Conservation (phyloP, 2,113 vertebrate species). For the Sarotherodon lohbergeri region DNA sequence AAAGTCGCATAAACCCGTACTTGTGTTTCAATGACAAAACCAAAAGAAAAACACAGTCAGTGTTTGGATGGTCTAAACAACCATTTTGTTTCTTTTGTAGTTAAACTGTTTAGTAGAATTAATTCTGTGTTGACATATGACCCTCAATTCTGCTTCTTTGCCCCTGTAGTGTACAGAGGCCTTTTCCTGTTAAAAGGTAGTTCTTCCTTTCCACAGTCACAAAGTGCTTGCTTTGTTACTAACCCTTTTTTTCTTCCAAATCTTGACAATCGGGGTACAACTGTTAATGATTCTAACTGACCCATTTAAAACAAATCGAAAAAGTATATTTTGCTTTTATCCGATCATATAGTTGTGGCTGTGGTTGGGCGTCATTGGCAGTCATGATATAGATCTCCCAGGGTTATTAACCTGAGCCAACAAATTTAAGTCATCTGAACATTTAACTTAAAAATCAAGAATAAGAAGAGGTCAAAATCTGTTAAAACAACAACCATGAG, state of each 20-base stretch:
- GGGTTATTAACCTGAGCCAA: not conserved
- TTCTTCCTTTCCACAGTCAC: not conserved
- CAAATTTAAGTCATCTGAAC: not conserved
- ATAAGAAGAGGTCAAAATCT: not conserved
- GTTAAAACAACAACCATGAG: not conserved
- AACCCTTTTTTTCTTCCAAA: not conserved
- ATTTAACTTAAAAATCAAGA: not conserved
- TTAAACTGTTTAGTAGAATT: not conserved
- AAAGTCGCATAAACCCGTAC: not conserved
- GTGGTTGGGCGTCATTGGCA: not conserved
- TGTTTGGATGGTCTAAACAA: not conserved
- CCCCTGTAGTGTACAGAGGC: not conserved
- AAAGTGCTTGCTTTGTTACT: not conserved
- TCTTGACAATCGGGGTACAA: not conserved
- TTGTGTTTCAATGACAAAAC: not conserved
- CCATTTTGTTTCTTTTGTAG: not conserved
- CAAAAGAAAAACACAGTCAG: not conserved
- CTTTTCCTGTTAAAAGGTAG: not conserved
- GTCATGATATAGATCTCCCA: not conserved
- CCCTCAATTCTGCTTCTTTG: not conserved
- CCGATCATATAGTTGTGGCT: not conserved
- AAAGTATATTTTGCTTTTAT: not conserved
- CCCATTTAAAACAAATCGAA: not conserved
- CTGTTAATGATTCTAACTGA: not conserved
- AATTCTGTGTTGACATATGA: not conserved